Evolutionary conservation across 2,113 vertebrate genomes (phyloP).

Genomic region (Lonchura striata): DNA sequence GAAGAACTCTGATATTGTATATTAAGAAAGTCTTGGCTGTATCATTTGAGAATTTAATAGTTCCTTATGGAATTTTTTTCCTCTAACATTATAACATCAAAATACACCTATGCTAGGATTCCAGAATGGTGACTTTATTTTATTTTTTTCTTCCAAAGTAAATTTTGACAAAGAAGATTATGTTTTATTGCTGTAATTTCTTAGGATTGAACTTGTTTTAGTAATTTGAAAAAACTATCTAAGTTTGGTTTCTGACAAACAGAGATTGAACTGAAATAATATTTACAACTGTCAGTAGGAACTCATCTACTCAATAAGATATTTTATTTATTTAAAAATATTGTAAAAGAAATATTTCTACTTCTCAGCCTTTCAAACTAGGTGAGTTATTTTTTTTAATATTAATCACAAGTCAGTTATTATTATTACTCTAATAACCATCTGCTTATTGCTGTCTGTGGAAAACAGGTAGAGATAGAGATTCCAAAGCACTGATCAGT

Average conservation of each 20-base stretch:
- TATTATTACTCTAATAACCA: background rate
- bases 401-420: background rate
- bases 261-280: background rate
- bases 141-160: background rate
- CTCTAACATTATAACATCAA: background rate
- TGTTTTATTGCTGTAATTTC: background rate
- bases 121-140: background rate
- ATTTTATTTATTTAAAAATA: background rate
- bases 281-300: background rate
- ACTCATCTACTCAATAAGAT: background rate
- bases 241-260: background rate
- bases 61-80: background rate
- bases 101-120: background rate
- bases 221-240: background rate
- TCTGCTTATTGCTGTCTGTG: background rate
- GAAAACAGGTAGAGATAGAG: background rate
- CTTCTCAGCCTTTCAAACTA: background rate
- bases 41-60: background rate
- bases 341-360: background rate
- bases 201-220: background rate
- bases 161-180: background rate
- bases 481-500: background rate
- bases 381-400: background rate
- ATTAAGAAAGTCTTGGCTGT: background rate
- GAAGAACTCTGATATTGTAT: background rate